These are phyloP conservation scores for Entelurus aequoreus DNA, from an alignment of 2,113 vertebrate genomes.

Conservation along the genomic window DNA sequence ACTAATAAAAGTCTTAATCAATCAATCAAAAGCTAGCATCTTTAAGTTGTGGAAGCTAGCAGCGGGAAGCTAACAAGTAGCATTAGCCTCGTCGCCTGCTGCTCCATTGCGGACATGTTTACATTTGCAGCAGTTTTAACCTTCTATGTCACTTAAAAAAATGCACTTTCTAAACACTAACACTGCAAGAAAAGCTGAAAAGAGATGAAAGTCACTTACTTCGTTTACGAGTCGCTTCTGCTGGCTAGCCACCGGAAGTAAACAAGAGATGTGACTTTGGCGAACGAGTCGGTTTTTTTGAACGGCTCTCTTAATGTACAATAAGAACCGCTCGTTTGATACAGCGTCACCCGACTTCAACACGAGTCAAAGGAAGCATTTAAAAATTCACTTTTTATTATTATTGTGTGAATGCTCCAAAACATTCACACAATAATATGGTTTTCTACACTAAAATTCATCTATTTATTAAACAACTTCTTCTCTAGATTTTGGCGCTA, in stretches of 20 bases:
- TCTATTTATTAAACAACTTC: too few species aligned
- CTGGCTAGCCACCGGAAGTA: constrained; percentile 40
- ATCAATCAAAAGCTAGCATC: too few species aligned
- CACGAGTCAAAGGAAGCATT: too few species aligned
- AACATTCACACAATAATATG: too few species aligned
- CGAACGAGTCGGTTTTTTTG: neutral
- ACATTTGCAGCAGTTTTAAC: neutral
- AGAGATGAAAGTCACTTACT: neutral
- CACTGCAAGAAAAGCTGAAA: neutral
- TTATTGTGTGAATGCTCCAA: too few species aligned
- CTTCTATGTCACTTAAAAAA: neutral
- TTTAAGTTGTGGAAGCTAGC: neutral
- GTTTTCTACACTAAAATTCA: too few species aligned
- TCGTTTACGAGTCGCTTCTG: neutral
- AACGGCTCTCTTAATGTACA: too few species aligned
- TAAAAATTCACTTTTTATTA: neutral
- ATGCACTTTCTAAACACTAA: neutral
- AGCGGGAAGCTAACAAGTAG: neutral
- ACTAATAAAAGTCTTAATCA: too few species aligned
- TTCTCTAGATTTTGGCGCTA: too few species aligned
- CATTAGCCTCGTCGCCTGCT: neutral
- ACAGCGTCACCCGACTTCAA: too few species aligned
- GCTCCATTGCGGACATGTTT: neutral
- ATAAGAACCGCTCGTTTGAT: too few species aligned
- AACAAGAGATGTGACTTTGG: constrained; percentile 10